phyloP scores from a whole-genome alignment of 1,140 invertebrate species.

The Hylaeus anthracinus region DNA sequence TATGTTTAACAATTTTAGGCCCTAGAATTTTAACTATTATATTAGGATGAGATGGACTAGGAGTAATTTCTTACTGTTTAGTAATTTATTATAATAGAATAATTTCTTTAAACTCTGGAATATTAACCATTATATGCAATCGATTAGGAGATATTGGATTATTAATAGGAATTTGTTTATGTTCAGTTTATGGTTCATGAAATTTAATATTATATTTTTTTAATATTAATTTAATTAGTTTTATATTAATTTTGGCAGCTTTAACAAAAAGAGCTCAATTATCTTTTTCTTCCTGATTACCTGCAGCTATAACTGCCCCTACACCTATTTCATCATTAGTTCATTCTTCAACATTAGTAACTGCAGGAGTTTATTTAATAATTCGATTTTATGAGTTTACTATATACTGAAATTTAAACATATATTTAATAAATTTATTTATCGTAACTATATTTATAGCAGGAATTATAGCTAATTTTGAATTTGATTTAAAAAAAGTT shows the following conservation, averaged over 20 bases:
- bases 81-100: no score
- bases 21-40: no score
- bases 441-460: constrained; percentile 84
- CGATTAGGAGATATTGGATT: constrained; percentile 83
- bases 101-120: constrained; percentile 81
- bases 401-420: constrained; percentile 51
- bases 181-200: no score
- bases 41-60: no score
- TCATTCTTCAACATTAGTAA: constrained; percentile 88
- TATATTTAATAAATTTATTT: constrained; percentile 78
- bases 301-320: constrained; percentile 86
- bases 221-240: constrained; percentile 79
- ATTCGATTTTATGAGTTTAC: constrained; percentile 82
- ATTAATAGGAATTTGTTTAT: constrained; percentile 71
- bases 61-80: no score
- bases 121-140: constrained; percentile 84
- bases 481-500: constrained; percentile 86
- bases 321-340: constrained; percentile 87
- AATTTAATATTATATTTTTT: constrained; percentile 63
- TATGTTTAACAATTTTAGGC: no score
- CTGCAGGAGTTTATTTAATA: constrained; percentile 86
- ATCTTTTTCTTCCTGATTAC: constrained; percentile 87
- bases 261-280: constrained; percentile 89
- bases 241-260: constrained; percentile 79
- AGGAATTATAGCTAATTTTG: constrained; percentile 83